These are phyloP conservation scores for Lepisosteus osseus DNA, from an alignment of 2,113 vertebrate species.

Conservation along the genomic window DNA sequence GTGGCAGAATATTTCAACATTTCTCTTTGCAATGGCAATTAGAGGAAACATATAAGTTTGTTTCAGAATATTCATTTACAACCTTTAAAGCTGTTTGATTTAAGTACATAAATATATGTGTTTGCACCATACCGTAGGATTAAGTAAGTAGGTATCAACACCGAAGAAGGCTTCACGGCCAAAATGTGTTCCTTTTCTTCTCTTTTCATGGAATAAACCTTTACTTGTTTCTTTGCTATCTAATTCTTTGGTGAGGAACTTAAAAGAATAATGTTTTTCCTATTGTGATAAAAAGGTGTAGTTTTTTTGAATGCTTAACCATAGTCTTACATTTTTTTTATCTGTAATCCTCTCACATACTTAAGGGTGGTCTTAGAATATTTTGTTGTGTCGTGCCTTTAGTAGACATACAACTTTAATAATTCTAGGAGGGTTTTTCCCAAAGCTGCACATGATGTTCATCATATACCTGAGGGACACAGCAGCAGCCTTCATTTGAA, in stretches of 20 bases:
- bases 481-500: conserved; percentile 13
- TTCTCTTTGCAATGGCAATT: conserved; percentile 33
- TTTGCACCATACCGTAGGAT: too few relatives aligned
- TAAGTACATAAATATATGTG: too few relatives aligned
- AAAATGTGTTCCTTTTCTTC: too few relatives aligned
- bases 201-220: too few relatives aligned
- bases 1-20: conserved; percentile 28
- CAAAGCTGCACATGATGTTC: not conserved
- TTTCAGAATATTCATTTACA: not conserved
- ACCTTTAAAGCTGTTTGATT: too few relatives aligned
- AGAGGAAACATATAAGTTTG: not conserved
- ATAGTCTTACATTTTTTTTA: not conserved
- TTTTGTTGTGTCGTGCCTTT: conserved; percentile 2
- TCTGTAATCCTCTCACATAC: conserved; percentile 9
- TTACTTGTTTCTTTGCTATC: too few relatives aligned
- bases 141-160: too few relatives aligned
- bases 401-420: conserved; percentile 2
- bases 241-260: too few relatives aligned
- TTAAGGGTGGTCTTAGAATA: conserved; percentile 18
- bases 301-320: conserved; percentile 8
- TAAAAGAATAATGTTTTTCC: not conserved
- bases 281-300: not conserved
- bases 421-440: not conserved
- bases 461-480: not conserved
- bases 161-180: too few relatives aligned